These are phyloP conservation scores for Allolobophora icterica DNA, from an alignment of 2,888 invertebrate species.

Conservation along the genomic window DNA sequence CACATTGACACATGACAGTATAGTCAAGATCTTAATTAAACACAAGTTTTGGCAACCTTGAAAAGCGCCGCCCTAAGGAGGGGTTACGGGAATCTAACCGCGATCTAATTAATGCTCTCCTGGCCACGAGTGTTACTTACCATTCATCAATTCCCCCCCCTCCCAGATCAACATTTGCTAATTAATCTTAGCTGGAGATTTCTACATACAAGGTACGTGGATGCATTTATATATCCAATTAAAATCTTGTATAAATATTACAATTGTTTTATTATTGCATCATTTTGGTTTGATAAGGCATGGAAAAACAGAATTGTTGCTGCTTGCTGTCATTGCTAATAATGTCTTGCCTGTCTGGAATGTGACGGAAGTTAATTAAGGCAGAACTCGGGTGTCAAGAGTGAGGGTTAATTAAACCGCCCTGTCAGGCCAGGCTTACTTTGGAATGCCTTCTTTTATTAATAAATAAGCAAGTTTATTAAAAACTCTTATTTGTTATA, in stretches of 20 bases:
- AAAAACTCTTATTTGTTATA: neutral
- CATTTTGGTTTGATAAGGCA: neutral
- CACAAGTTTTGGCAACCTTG: no score
- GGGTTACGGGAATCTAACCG: no score
- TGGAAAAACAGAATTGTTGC: neutral
- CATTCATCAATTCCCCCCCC: no score
- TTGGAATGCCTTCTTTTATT: conserved; percentile 20
- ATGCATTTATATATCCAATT: neutral
- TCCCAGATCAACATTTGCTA: no score
- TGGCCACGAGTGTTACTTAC: no score
- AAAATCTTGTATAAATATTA: neutral
- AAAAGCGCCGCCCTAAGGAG: no score
- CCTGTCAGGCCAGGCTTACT: conserved; percentile 22
- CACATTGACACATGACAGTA: no score
- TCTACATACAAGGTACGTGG: no score
- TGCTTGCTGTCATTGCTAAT: neutral
- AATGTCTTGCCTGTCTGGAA: neutral
- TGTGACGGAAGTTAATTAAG: neutral
- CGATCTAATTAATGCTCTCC: no score
- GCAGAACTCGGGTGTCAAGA: neutral
- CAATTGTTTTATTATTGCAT: neutral
- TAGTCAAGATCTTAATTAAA: no score
- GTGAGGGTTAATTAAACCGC: neutral
- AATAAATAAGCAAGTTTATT: neutral
- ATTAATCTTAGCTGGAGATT: no score